These are phyloP conservation scores for Hippolais icterina DNA, from an alignment of 2,113 vertebrate genomes.

Conservation along the genomic window DNA sequence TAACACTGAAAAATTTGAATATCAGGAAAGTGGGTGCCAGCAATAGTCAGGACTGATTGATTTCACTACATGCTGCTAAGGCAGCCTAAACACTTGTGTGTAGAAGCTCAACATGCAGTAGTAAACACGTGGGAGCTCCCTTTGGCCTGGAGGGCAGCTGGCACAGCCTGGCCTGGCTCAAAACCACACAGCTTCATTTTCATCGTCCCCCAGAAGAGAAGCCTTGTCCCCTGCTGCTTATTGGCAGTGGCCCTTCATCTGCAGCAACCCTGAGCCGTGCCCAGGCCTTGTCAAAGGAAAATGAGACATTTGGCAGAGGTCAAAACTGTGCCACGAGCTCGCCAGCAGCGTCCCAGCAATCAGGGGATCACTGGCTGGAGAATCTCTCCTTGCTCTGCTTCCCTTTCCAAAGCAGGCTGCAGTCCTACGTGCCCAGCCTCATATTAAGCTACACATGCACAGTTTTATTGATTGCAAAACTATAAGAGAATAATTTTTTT, in stretches of 20 bases:
- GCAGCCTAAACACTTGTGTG: background rate
- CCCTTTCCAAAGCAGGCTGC: background rate
- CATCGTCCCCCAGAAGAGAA: background rate
- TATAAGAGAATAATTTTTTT: background rate
- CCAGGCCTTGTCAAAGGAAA: slow-evolving; percentile 44
- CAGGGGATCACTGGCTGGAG: background rate
- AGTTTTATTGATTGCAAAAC: background rate
- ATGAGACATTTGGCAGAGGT: slow-evolving; percentile 33
- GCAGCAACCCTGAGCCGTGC: background rate
- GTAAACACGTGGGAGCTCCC: background rate
- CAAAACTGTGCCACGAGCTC: background rate
- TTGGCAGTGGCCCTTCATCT: background rate
- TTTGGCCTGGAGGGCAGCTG: background rate
- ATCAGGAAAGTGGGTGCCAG: background rate
- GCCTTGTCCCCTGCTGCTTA: background rate
- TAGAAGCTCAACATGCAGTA: background rate
- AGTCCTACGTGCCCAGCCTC: background rate
- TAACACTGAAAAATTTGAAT: background rate
- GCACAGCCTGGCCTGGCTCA: background rate
- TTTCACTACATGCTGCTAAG: background rate
- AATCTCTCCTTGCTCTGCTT: background rate
- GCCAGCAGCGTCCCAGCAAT: background rate
- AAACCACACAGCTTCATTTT: background rate
- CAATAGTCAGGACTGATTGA: background rate
- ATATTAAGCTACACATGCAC: background rate